phyloP scores from a whole-genome alignment of 2,888 invertebrate species.

The Bhutanitis thaidina region DNA sequence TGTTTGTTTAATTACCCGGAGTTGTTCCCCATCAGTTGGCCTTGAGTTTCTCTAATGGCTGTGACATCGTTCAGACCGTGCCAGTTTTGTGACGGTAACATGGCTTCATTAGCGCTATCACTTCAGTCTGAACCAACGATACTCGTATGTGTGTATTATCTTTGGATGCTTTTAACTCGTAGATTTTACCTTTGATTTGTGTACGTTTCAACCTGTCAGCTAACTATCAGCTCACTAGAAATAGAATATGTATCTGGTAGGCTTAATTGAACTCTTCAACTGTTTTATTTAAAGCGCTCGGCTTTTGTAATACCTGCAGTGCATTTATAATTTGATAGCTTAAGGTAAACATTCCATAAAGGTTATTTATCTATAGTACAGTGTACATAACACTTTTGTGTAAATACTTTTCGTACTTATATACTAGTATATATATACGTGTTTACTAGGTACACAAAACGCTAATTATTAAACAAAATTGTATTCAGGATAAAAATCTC shows the following conservation, averaged over 20 bases:
- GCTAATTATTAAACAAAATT: too few relatives aligned
- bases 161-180: constrained; percentile 65
- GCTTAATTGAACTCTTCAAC: constrained; percentile 20
- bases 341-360: too few relatives aligned
- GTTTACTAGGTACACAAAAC: too few relatives aligned
- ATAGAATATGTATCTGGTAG: constrained; percentile 44
- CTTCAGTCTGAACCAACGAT: constrained; percentile 38
- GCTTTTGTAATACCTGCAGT: neutral
- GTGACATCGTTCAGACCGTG: constrained; percentile 57
- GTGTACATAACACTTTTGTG: too few relatives aligned
- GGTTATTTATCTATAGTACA: too few relatives aligned
- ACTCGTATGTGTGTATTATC: constrained; percentile 49
- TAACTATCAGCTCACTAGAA: constrained; percentile 36
- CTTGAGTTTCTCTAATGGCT: constrained; percentile 60
- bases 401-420: too few relatives aligned
- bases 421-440: too few relatives aligned
- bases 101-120: constrained; percentile 76
- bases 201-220: constrained; percentile 31
- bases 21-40: constrained; percentile 59
- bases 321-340: neutral
- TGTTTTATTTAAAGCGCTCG: constrained; percentile 12
- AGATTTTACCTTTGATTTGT: constrained; percentile 44
- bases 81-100: constrained; percentile 68
- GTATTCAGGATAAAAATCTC: too few relatives aligned
- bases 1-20: constrained; percentile 49